Percentiles rank a stretch among this genome's conserved stretches.
Evolutionary conservation across 2,888 invertebrate genomes (phyloP).

Genomic region (Petrolisthes manimaculis): DNA sequence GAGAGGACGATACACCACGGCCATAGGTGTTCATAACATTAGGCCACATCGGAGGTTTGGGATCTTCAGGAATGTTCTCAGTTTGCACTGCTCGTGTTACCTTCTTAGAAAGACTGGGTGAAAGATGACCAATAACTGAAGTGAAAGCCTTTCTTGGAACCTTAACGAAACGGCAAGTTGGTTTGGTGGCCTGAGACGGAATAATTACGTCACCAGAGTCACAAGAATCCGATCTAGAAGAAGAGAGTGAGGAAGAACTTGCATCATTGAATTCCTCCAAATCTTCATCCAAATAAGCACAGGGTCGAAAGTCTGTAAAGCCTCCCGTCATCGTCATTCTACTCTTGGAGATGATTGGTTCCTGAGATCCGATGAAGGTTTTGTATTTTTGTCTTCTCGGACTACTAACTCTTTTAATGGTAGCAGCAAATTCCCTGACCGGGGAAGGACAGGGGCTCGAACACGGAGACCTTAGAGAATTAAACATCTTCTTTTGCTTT

Average conservation of each 20-base stretch:
- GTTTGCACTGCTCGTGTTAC: not conserved
- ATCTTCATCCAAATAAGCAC: slow-evolving; percentile 9
- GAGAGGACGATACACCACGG: slow-evolving; percentile 35
- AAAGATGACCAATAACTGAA: slow-evolving; percentile 34
- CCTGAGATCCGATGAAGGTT: slow-evolving; percentile 11
- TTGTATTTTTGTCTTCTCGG: slow-evolving; percentile 2
- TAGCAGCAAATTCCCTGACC: slow-evolving; percentile 22
- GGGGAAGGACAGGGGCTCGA: slow-evolving; percentile 30
- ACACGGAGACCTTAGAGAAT: not conserved
- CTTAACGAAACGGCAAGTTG: slow-evolving; percentile 25
- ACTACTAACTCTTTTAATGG: slow-evolving; percentile 8
- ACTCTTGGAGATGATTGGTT: slow-evolving; percentile 43
- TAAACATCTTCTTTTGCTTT: not conserved
- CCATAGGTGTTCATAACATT: slow-evolving; percentile 46
- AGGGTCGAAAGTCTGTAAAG: slow-evolving; percentile 37
- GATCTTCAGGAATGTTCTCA: slow-evolving; percentile 22
- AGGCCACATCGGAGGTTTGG: slow-evolving; percentile 47
- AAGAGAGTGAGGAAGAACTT: slow-evolving; percentile 6
- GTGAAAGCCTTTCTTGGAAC: slow-evolving; percentile 29
- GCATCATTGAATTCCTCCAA: slow-evolving; percentile 20
- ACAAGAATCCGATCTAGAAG: slow-evolving; percentile 38
- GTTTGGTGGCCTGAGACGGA: slow-evolving; percentile 5
- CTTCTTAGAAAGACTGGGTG: slow-evolving; percentile 46
- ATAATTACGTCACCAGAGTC: slow-evolving; percentile 37
- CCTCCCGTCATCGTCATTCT: slow-evolving; percentile 54